Evolutionary conservation across 2,888 invertebrate genomes (phyloP), one percentile per base, ranked within the genome.

Genomic region (Periphyllus acericola): DNA sequence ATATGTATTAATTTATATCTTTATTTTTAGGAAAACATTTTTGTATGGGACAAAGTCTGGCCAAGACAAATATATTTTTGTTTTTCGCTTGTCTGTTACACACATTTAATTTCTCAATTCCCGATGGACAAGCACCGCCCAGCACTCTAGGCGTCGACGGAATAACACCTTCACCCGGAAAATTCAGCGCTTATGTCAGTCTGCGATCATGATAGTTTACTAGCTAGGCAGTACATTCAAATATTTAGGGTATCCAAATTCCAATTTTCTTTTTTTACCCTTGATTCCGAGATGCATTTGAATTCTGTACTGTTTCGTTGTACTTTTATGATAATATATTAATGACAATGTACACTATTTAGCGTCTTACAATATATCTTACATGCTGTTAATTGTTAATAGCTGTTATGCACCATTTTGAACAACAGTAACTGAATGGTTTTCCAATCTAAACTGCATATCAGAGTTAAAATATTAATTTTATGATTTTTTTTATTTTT

Each of bases 31-130:
- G 93, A 0, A 95, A 94, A 90, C 96, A 95, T 91, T 94, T 96
- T 83, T 97, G 97, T 90, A 94, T 96, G 94, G 97, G 96, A 0
- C 96, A 97, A 91, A 93, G 94, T 0, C 91, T 96, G 89, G 95
- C 95, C 0, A 94, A 94, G 90, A 95, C 95, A 90, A 96, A 96
- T 90, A 93, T 96, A 83, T 97, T 96, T 90, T 91, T 96, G 60
- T 95, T 96, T 90, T 94, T 94, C 0, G 94, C 96, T 0, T 93
- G 94, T 0, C 92, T 96, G 90, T 92, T 97, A 90, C 96, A 96
- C 91, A 93, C 93, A 90, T 96, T 95, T 90, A 93, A 93, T 8
- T 94, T 97, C 90, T 91, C 93, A 1, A 92, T 94, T 0, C 93
- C 94, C 1, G 94, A 95, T 0, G 95, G 94, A 0, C 93, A 94